Conservation (phyloP, 2,113 vertebrate species). For the Odocoileus virginianus region DNA sequence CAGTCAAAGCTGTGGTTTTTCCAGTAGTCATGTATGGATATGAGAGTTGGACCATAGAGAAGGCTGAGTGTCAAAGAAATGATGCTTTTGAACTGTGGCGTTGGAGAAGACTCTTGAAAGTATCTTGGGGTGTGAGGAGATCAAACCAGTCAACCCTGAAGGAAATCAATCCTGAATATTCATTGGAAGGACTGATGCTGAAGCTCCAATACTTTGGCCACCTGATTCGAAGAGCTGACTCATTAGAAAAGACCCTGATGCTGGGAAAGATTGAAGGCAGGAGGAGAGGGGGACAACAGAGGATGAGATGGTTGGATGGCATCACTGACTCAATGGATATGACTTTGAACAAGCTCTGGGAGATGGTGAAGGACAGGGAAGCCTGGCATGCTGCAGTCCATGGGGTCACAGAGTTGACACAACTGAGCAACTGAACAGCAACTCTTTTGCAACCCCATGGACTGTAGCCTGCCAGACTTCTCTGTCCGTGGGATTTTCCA, state of each 20-base stretch:
- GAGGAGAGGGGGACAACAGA: background rate
- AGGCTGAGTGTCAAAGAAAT: background rate
- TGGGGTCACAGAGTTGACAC: background rate
- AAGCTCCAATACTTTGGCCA: background rate
- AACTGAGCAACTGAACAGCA: background rate
- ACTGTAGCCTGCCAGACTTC: background rate
- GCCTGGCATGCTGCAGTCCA: background rate
- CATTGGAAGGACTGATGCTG: background rate
- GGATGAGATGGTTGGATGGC: background rate
- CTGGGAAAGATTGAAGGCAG: accelerated
- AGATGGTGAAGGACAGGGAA: background rate
- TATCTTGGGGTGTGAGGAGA: background rate
- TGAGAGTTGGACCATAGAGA: background rate
- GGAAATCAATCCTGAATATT: background rate
- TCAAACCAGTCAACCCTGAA: background rate
- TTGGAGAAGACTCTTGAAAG: background rate
- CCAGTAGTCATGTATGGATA: background rate
- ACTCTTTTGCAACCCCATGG: background rate
- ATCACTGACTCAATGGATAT: background rate
- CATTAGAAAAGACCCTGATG: background rate
- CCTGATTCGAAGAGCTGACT: background rate
- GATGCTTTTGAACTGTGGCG: background rate
- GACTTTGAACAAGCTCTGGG: background rate
- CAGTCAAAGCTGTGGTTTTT: background rate
- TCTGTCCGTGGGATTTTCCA: background rate